Conservation (phyloP, 2,888 invertebrate species). For the Thelaira solivaga region DNA sequence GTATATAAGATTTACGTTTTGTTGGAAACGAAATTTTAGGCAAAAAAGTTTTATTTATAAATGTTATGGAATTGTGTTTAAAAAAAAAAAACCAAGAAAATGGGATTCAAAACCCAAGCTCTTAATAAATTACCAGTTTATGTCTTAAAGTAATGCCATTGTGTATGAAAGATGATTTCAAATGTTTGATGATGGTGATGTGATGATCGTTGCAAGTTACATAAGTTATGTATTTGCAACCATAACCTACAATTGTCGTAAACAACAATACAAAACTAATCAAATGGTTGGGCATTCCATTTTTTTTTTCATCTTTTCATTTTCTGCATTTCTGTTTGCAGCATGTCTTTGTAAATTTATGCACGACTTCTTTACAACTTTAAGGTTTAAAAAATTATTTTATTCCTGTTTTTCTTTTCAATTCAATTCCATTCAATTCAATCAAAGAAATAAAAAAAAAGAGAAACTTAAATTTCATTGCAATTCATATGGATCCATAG, state of each 20-base stretch:
- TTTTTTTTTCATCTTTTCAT: not conserved
- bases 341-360: constrained; percentile 35
- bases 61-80: too few species aligned
- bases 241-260: constrained; percentile 60
- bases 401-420: not conserved
- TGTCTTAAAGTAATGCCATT: too few species aligned
- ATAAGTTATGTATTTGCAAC: constrained; percentile 47
- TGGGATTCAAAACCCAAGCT: too few species aligned
- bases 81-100: too few species aligned
- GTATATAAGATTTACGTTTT: too few species aligned
- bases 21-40: too few species aligned
- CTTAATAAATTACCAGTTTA: too few species aligned
- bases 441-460: not conserved
- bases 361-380: constrained; percentile 49
- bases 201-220: constrained; percentile 34
- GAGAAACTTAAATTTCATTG: constrained; percentile 18
- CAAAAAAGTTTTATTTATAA: too few species aligned
- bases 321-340: constrained; percentile 3
- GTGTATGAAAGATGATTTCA: constrained; percentile 12
- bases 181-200: not conserved
- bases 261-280: constrained; percentile 52
- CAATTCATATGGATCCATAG: not conserved
- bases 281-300: constrained; percentile 47
- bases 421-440: not conserved
- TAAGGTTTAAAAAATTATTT: constrained; percentile 18